phyloP scores from a whole-genome alignment of 30 jellyfish, hydroid and myxozoan species.

The Chrysaora quinquecirrha region DNA sequence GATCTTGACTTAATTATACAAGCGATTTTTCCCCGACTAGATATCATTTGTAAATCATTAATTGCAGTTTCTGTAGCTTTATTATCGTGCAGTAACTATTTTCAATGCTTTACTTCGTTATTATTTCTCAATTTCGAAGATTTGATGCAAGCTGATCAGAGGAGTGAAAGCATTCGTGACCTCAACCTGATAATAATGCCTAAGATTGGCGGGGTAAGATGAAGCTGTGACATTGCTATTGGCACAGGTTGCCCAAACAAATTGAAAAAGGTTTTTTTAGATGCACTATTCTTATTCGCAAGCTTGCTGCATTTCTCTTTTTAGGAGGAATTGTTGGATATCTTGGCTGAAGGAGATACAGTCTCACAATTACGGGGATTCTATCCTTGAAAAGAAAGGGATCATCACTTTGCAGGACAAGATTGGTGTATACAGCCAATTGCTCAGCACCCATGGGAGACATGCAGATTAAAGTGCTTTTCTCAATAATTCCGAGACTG shows the following conservation, averaged over 20 bases:
- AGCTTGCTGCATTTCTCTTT: background rate
- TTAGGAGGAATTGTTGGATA: background rate
- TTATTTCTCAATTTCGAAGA: background rate
- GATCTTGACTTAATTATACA: no score
- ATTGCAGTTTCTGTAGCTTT: background rate
- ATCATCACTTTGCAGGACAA: background rate
- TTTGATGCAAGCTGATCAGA: background rate
- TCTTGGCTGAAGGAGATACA: slow-evolving; percentile 13
- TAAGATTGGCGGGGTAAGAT: slow-evolving; percentile 1
- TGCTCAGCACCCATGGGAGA: no score
- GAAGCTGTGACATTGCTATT: background rate
- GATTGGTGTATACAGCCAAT: no score
- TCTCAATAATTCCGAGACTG: no score
- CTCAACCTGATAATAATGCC: background rate
- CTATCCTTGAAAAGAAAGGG: slow-evolving; percentile 3
- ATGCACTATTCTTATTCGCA: background rate
- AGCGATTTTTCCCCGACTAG: no score
- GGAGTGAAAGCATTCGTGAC: background rate
- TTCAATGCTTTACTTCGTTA: background rate
- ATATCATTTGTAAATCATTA: background rate
- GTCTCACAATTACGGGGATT: slow-evolving; percentile 6
- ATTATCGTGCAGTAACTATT: background rate
- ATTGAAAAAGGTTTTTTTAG: background rate
- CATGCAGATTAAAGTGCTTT: no score
- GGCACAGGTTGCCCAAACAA: slow-evolving; percentile 2